Evolutionary conservation across 2,888 invertebrate species (phyloP), one percentile per base, ranked within the genome.

Genomic region (Hofmannophila pseudospretella): DNA sequence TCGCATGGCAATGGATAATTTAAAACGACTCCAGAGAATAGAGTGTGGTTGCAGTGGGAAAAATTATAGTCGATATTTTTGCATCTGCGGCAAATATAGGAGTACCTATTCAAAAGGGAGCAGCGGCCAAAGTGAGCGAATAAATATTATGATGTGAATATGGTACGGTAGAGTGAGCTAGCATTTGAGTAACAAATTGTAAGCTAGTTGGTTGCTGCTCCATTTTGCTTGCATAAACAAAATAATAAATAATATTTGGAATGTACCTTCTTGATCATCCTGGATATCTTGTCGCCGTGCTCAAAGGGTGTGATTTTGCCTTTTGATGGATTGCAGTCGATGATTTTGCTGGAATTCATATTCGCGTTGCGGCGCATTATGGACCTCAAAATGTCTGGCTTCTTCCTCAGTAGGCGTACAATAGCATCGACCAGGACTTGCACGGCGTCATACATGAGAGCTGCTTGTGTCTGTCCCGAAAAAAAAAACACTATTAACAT

Each of bases 391-490:
- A 92, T 87, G 52, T 96, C 95, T 1, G 93, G 93, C 63, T 94
- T 95, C 79, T 94, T 94, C 51, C 93, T 89, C 36, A 95, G 73
- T 51, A 96, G 89, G 62, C 94, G 93, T 63, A 93, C 90, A 58
- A 97, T 93, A n/a, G 96, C 94, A 64, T 96, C 96, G 13, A 95
- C 91, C 26, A 97, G 87, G 0, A 97, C 95, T 62, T 94, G 93
- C 5, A 96, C 94, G 0, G 96, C 95, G 66, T 98, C 98, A 73
- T 96, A 96, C 91, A 97, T 96, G 47, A 98, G 88, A 1, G 97
- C 98, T 0, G 96, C 95, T 78, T 96, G 94, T 3, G 97, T 96
- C 96, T 96, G 71, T 44, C 34, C n/a, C n/a, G n/a, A n/a, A n/a
- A n/a, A 10, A 33, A 48, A 40, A 19, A 31, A 45, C 9, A 14